These are phyloP conservation scores for Troides aeacus DNA, from an alignment of 2,888 invertebrate species.

Conservation along the genomic window DNA sequence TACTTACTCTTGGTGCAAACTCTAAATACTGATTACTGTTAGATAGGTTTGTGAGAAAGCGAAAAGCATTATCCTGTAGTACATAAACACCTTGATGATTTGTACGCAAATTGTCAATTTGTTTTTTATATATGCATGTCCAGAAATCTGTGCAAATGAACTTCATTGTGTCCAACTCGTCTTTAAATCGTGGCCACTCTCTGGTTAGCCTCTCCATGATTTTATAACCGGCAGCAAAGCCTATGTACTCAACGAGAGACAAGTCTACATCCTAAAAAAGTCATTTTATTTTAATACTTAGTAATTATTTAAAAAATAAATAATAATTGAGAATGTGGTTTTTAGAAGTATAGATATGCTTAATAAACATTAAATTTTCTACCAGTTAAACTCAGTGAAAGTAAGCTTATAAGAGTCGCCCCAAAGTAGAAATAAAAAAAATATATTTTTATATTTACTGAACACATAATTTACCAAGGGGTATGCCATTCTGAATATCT, in stretches of 20 bases:
- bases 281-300: not conserved
- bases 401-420: no score
- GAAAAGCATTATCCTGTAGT: slow-evolving; percentile 96
- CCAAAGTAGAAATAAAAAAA: no score
- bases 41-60: slow-evolving; percentile 93
- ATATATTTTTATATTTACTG: no score
- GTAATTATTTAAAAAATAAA: not conserved
- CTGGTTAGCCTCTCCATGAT: slow-evolving; percentile 92
- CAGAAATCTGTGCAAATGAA: slow-evolving; percentile 99
- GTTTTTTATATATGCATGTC: slow-evolving; percentile 98
- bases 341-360: no score
- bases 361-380: no score
- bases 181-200: slow-evolving; percentile 96
- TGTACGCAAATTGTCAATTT: slow-evolving; percentile 97
- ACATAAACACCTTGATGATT: slow-evolving; percentile 99
- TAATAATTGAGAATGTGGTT: no score
- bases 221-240: slow-evolving; percentile 91
- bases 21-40: slow-evolving; percentile 95
- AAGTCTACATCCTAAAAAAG: slow-evolving; percentile 81
- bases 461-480: no score
- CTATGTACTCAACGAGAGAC: slow-evolving; percentile 89
- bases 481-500: no score
- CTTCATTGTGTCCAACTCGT: slow-evolving; percentile 98
- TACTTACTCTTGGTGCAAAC: slow-evolving; percentile 89
- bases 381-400: no score